A percentile compares a stretch with the other conserved stretches of the same genome.
Conservation (phyloP, 2,113 vertebrate species). For the Coracopsis vasa region DNA sequence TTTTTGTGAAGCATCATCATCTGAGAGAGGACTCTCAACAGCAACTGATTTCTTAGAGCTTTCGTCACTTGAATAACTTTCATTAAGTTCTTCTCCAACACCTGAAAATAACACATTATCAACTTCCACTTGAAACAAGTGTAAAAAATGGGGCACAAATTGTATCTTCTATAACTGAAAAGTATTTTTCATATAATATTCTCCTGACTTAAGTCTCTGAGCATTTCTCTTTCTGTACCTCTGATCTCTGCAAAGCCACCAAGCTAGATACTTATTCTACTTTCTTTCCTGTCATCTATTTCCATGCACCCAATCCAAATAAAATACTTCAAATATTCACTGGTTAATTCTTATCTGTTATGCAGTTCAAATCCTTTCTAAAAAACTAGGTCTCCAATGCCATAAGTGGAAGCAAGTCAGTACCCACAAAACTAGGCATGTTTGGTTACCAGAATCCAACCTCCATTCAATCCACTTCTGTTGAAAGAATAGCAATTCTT, state of each 20-base stretch:
- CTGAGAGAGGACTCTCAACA: neutral
- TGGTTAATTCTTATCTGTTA: neutral
- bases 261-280: neutral
- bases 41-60: slow-evolving; percentile 49
- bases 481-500: neutral
- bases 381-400: neutral
- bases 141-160: neutral
- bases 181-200: neutral
- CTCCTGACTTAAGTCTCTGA: neutral
- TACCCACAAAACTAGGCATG: neutral
- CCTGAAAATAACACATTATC: slow-evolving; percentile 35
- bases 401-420: neutral
- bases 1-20: neutral
- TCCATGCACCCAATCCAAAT: neutral
- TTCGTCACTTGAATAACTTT: slow-evolving; percentile 42
- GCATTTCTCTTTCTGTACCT: neutral
- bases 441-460: neutral
- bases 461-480: neutral
- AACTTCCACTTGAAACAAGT: neutral
- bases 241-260: neutral
- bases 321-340: neutral
- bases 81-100: slow-evolving; percentile 47
- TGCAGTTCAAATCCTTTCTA: neutral
- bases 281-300: neutral
- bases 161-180: neutral